Base-by-base conservation (phyloP, 2,113 vertebrate genomes). In the Cinclus cinclus region DNA sequence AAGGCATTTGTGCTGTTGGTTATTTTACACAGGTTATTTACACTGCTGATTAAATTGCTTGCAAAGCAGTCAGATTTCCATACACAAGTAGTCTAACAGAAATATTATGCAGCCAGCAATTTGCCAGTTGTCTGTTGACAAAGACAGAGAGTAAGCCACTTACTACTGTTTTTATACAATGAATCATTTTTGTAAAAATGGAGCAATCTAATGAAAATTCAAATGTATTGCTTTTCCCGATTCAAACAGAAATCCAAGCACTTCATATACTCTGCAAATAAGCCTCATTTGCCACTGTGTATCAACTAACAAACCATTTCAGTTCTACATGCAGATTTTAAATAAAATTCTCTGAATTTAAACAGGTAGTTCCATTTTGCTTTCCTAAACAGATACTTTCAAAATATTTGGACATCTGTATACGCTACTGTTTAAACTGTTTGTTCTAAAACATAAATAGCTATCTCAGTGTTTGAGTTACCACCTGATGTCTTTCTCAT, bases 391-490 rank as follows among this genome's bases (percentile, higher is more conserved):
- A 98, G 98, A 97, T 90, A 96, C 86, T 97, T 98, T 98, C 98
- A 98, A 99, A 99, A 98, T 98, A 98, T 98, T 98, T 98, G 98
- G 97, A 96, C 97, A 96, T 98, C 97, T 98, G 98, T 99, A 96
- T 98, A 98, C 98, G 98, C 98, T 97, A 97, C 79, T 42, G 85
- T 97, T 95, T 98, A 96, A 98, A 98, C 97, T 98, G 98, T 98
- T 99, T 98, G 98, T 98, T 98, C 98, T 96, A 92, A 98, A 93
- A 89, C 49, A 92, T 99, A 98, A 99, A 99, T 98, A 98, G 97
- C 97, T 97, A 96, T 97, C 97, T 98, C 96, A 25, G 77, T 98
- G 98, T 98, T 98, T 98, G 98, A 98, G 97, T 98, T 97, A 98
- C 89, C 96, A 95, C 95, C 97, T 97, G 96, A 96, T 96, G 93